phyloP scores from a whole-genome alignment of 2,797 vertebrate genomes.

The Gobio occitaniae region DNA sequence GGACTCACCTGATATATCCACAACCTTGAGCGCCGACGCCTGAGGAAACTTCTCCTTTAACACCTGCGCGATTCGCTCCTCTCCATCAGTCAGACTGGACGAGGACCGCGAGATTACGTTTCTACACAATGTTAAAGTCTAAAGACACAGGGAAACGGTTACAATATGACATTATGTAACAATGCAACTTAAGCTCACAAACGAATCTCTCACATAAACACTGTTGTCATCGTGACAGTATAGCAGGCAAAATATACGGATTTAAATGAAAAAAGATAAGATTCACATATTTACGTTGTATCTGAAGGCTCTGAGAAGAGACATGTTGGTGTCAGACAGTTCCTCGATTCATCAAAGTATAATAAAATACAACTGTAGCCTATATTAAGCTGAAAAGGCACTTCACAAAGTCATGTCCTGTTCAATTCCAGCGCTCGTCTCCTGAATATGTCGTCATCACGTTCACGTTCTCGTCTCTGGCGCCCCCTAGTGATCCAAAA shows the following conservation, averaged over 20 bases:
- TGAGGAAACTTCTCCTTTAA: constrained; percentile 86
- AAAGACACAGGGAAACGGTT: not conserved
- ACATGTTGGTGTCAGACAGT: constrained; percentile 8
- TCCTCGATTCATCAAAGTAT: not conserved
- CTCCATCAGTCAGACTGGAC: constrained; percentile 81
- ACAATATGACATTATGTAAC: not conserved
- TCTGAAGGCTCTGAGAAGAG: constrained; percentile 29
- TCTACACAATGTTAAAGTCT: constrained; percentile 23
- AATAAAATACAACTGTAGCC: not conserved
- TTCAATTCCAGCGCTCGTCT: constrained; percentile 25
- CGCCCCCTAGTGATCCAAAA: not conserved
- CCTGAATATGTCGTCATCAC: constrained; percentile 34
- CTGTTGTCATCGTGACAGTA: not conserved
- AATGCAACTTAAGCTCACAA: not conserved
- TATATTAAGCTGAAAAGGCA: not conserved
- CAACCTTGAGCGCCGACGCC: constrained; percentile 85
- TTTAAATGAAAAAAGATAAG: not conserved
- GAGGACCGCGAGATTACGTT: constrained; percentile 68
- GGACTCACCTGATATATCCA: constrained; percentile 88
- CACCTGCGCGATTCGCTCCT: constrained; percentile 77
- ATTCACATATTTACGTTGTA: constrained; percentile 21
- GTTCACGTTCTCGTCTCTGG: not conserved
- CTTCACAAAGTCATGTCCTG: constrained; percentile 10
- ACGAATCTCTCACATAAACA: not conserved
- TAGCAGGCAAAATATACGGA: not conserved